Percentiles rank a stretch among this genome's conserved stretches.
phyloP scores from a whole-genome alignment of 2,113 vertebrate genomes.

The Heterotilapia buettikoferi region DNA sequence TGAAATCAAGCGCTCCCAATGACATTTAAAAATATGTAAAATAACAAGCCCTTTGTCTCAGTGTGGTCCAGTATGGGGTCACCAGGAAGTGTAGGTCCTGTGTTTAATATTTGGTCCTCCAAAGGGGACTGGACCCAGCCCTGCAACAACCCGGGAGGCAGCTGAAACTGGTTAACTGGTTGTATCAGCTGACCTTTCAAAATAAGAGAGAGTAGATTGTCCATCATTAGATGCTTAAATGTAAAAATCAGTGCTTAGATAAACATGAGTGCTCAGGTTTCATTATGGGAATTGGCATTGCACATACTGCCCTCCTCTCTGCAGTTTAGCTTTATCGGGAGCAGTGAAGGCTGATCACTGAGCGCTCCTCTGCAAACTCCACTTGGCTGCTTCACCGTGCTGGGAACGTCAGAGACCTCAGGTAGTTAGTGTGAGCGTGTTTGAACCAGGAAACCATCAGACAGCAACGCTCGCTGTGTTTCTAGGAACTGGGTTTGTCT shows the following conservation, averaged over 20 bases:
- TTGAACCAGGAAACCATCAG: slow-evolving; percentile 16
- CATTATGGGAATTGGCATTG: not conserved
- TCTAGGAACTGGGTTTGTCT: slow-evolving; percentile 38
- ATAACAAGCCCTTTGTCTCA: not conserved
- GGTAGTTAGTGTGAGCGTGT: not conserved
- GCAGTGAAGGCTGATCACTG: not conserved
- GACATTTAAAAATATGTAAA: not conserved
- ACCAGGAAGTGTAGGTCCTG: not conserved
- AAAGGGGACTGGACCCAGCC: not conserved
- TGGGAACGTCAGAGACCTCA: accelerated
- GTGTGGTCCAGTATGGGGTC: not conserved
- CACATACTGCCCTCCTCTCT: not conserved
- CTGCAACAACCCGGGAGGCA: not conserved
- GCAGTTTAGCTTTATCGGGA: not conserved
- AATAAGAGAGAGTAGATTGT: not conserved
- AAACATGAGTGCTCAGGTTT: not conserved
- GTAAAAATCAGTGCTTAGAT: not conserved
- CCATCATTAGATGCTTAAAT: not conserved
- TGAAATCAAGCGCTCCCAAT: not conserved
- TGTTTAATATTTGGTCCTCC: not conserved
- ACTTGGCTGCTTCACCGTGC: not conserved
- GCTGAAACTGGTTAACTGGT: not conserved
- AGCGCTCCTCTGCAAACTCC: not conserved
- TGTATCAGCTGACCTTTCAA: not conserved
- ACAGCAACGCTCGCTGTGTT: not conserved